Conservation (phyloP, 2,113 vertebrate genomes). For the Pituophis catenifer region DNA sequence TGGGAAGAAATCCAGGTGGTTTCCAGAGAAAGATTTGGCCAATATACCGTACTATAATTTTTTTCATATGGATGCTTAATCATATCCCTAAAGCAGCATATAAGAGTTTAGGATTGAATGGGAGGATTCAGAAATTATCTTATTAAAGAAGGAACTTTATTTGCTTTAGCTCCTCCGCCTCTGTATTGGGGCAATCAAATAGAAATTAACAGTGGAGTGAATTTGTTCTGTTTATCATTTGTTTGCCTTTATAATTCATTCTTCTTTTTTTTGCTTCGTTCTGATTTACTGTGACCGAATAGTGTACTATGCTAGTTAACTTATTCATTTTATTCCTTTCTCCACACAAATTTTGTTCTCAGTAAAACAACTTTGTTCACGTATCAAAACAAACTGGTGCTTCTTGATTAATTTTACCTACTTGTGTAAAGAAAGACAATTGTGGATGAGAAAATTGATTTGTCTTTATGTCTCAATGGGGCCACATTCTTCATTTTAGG, state of each 20-base stretch:
- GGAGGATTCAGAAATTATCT: background rate
- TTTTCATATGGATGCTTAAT: slow-evolving; percentile 13
- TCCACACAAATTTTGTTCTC: background rate
- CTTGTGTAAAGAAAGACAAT: background rate
- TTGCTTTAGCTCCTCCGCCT: background rate
- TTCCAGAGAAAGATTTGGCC: slow-evolving; percentile 15
- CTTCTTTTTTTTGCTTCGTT: background rate
- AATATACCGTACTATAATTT: slow-evolving; percentile 12
- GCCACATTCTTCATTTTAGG: background rate
- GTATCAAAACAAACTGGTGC: background rate
- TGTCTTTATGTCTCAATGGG: background rate
- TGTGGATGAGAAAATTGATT: background rate
- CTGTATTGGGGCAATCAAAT: background rate
- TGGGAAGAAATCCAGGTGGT: slow-evolving; percentile 20
- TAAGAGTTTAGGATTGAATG: background rate
- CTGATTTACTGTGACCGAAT: background rate
- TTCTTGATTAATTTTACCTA: background rate
- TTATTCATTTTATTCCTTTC: background rate
- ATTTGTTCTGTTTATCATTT: background rate
- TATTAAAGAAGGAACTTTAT: background rate
- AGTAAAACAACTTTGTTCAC: background rate
- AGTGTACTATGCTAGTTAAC: background rate
- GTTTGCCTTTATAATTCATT: background rate
- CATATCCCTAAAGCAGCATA: background rate
- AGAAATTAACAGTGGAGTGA: background rate